Conservation (phyloP, 2,888 invertebrate genomes). For the Clepsis dumicolana region DNA sequence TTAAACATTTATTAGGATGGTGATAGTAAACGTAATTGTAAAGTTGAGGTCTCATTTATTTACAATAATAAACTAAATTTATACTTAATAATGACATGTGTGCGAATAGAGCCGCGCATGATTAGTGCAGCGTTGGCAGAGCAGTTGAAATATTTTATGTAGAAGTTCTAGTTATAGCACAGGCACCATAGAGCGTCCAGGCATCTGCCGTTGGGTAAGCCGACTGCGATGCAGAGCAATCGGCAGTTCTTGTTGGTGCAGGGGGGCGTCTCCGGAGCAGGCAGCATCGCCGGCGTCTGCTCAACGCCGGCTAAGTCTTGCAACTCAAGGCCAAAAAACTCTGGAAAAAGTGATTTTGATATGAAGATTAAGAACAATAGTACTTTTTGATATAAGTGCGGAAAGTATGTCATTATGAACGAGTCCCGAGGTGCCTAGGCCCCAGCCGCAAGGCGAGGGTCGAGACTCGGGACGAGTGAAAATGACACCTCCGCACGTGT, state of each 20-base stretch:
- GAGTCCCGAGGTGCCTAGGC: too few relatives aligned
- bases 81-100: background rate
- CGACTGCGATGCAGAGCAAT: slow-evolving; percentile 18
- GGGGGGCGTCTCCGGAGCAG: slow-evolving; percentile 11
- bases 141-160: background rate
- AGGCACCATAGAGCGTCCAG: slow-evolving; percentile 36
- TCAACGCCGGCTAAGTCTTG: background rate
- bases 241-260: slow-evolving; percentile 34
- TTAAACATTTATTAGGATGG: too few relatives aligned
- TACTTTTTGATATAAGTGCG: too few relatives aligned
- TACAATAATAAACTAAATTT: too few relatives aligned
- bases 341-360: background rate
- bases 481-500: too few relatives aligned
- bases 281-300: slow-evolving; percentile 25
- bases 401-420: too few relatives aligned
- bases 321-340: background rate
- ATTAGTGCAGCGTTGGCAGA: background rate
- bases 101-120: background rate
- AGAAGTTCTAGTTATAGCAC: slow-evolving; percentile 28
- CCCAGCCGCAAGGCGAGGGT: too few relatives aligned
- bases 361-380: too few relatives aligned
- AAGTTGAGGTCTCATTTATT: too few relatives aligned
- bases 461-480: too few relatives aligned
- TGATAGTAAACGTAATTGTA: too few relatives aligned
- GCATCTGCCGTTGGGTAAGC: slow-evolving; percentile 34